These are phyloP conservation scores for Rhea americana DNA, from an alignment of 2,113 vertebrate genomes.

Conservation along the genomic window DNA sequence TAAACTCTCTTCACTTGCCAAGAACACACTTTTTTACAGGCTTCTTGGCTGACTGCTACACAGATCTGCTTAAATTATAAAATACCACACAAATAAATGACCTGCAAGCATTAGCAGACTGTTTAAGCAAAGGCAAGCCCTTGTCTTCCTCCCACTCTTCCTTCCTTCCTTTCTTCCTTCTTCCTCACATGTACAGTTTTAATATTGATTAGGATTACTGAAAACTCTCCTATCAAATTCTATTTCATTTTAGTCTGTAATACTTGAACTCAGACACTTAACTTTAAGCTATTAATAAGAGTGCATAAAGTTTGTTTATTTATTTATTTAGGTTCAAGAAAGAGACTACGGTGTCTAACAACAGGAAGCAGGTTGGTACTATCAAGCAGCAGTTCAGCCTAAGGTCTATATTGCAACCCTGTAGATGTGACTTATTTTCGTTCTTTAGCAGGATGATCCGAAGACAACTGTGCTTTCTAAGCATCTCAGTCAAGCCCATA, in stretches of 20 bases:
- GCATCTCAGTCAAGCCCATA: not conserved
- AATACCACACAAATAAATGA: not conserved
- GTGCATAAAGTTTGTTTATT: not conserved
- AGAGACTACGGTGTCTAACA: not conserved
- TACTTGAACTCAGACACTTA: not conserved
- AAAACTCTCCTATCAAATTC: not conserved
- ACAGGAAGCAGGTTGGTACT: not conserved
- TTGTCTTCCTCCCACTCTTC: not conserved
- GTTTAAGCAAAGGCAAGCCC: not conserved
- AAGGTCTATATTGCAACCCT: not conserved
- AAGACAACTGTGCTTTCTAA: not conserved
- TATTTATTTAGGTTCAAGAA: not conserved
- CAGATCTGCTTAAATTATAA: not conserved
- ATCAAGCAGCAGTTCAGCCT: not conserved
- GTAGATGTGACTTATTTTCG: not conserved
- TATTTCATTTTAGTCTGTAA: not conserved
- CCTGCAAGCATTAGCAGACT: not conserved
- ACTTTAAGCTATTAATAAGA: not conserved
- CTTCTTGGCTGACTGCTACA: rapidly evolving
- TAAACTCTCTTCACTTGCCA: not conserved
- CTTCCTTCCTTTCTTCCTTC: not conserved
- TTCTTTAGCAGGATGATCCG: not conserved
- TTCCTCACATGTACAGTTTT: not conserved
- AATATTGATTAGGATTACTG: not conserved
- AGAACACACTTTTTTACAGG: not conserved